A percentile compares a stretch with the other conserved stretches of the same genome.
Evolutionary conservation across 2,888 invertebrate species (phyloP).

Genomic region (Coleophora flavipennella): DNA sequence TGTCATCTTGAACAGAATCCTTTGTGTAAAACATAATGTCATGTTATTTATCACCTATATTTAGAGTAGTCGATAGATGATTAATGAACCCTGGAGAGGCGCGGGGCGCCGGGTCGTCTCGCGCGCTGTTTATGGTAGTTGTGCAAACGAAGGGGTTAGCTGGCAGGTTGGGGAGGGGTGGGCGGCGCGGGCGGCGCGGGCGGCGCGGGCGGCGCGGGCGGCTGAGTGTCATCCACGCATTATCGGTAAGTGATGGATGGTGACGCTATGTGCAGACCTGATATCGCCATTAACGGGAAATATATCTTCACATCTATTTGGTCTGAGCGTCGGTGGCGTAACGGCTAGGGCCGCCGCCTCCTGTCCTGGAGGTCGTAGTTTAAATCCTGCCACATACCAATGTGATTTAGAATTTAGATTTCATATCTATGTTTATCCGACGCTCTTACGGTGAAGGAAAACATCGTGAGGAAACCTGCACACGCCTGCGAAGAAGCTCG

Average conservation of each 20-base stretch:
- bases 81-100: constrained; percentile 4
- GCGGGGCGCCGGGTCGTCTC: background rate
- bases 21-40: too few species aligned
- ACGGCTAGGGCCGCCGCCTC: too few species aligned
- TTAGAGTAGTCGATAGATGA: constrained; percentile 8
- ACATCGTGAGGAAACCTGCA: too few species aligned
- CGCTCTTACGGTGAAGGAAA: too few species aligned
- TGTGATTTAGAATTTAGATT: too few species aligned
- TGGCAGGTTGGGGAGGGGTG: background rate
- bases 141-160: background rate
- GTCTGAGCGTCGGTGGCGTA: too few species aligned
- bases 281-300: constrained; percentile 37
- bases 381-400: too few species aligned
- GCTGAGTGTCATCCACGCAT: constrained; percentile 36
- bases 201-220: background rate
- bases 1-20: too few species aligned
- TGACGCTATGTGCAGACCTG: constrained; percentile 32
- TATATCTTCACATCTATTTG: too few species aligned
- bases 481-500: too few species aligned
- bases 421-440: too few species aligned
- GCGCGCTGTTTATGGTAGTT: background rate
- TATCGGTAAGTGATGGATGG: constrained; percentile 61
- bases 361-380: too few species aligned
- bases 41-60: background rate
- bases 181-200: constrained; percentile 5